phyloP scores from a whole-genome alignment of 2,797 vertebrate species.

The Parotocinclus haroldoi region DNA sequence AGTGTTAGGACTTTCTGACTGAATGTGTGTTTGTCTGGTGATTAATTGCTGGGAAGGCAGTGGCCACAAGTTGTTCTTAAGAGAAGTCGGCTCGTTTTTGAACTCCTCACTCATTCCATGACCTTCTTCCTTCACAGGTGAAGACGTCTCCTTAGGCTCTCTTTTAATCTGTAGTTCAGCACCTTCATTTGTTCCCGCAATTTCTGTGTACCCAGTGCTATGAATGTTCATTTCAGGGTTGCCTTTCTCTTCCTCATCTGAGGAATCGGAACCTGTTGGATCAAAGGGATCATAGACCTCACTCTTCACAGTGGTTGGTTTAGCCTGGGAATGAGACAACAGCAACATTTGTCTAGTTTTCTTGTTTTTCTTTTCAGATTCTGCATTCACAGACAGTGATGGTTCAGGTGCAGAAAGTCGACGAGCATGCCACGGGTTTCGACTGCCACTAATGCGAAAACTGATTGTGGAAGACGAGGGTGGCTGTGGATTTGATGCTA shows the following conservation, averaged over 20 bases:
- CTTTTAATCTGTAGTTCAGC: conserved; percentile 32
- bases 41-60: conserved; percentile 3
- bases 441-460: conserved; percentile 88
- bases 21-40: background rate
- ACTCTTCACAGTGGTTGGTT: conserved; percentile 71
- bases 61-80: conserved; percentile 1
- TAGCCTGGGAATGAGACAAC: conserved; percentile 53
- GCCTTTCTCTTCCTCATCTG: conserved; percentile 56
- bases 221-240: conserved; percentile 1
- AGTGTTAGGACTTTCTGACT: conserved; percentile 3
- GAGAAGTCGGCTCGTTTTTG: conserved; percentile 55
- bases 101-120: conserved; percentile 30
- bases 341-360: conserved; percentile 63
- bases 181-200: conserved; percentile 30
- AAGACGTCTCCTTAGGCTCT: conserved; percentile 23
- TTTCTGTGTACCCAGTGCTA: conserved; percentile 1
- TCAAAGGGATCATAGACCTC: conserved; percentile 94
- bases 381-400: conserved; percentile 67
- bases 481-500: conserved; percentile 5
- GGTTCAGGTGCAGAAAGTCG: conserved; percentile 58
- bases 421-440: conserved; percentile 76
- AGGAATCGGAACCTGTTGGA: conserved; percentile 88
- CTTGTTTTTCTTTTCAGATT: conserved; percentile 59
- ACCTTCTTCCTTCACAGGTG: conserved; percentile 38
- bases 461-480: conserved; percentile 74